These are phyloP conservation scores for Phyllostomus hastatus DNA, from an alignment of 2,113 vertebrate species.

Conservation along the genomic window DNA sequence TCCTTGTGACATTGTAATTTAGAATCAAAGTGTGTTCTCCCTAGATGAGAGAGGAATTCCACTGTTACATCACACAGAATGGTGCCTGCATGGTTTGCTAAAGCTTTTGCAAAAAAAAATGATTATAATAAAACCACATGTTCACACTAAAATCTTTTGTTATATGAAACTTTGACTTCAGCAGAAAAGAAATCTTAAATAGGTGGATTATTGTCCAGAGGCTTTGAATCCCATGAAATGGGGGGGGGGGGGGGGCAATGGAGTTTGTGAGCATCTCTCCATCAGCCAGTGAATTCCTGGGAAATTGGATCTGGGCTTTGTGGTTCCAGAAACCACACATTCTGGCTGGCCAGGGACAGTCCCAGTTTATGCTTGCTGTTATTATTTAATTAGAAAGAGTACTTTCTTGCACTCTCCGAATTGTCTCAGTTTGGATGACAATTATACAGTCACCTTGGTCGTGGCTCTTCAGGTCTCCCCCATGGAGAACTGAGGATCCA, in stretches of 20 bases:
- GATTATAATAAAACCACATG: slow-evolving; percentile 3
- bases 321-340: neutral
- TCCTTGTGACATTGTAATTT: slow-evolving; percentile 44
- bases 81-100: neutral
- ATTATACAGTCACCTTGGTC: neutral
- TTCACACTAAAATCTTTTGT: slow-evolving; percentile 8
- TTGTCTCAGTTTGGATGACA: neutral
- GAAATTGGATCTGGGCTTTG: neutral
- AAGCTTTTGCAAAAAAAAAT: slow-evolving; percentile 31
- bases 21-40: slow-evolving; percentile 35
- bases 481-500: neutral
- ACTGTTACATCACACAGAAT: neutral
- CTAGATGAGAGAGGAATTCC: neutral
- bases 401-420: neutral
- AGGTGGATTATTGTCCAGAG: neutral
- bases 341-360: neutral
- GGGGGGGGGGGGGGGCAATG: neutral
- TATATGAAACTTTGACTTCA: neutral
- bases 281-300: neutral
- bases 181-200: neutral
- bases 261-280: neutral
- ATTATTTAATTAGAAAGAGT: neutral
- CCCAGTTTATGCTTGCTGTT: neutral
- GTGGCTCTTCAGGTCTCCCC: neutral
- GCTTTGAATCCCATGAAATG: neutral